Evolutionary conservation across 2,797 vertebrate genomes (phyloP).

Genomic region (Eidolon dupreanum): DNA sequence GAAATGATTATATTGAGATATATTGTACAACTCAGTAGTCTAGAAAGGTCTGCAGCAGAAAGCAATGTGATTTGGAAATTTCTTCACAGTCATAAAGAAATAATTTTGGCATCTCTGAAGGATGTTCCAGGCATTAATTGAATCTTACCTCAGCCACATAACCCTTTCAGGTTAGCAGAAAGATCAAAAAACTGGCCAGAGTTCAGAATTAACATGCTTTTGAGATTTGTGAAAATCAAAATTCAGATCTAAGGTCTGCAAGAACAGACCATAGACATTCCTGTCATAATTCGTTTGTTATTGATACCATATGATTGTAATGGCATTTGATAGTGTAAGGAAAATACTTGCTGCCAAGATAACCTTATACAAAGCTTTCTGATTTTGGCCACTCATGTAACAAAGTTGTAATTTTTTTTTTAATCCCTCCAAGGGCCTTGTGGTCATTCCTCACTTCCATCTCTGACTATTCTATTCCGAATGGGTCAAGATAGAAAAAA

Average conservation of each 20-base stretch:
- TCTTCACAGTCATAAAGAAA: conserved; percentile 70
- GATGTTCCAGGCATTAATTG: conserved; percentile 67
- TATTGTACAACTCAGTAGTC: conserved; percentile 39
- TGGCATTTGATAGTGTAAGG: conserved; percentile 60
- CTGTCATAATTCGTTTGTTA: conserved; percentile 13
- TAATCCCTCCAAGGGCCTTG: conserved; percentile 12
- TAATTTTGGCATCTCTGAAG: conserved; percentile 62
- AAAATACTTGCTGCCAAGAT: conserved; percentile 61
- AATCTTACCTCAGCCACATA: conserved; percentile 58
- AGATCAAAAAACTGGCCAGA: conserved; percentile 57
- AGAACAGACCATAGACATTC: conserved; percentile 37
- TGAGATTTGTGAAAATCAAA: conserved; percentile 59
- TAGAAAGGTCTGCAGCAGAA: conserved; percentile 49
- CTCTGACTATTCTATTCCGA: conserved; percentile 34
- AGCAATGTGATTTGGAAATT: conserved; percentile 59
- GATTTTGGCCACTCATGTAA: conserved; percentile 45
- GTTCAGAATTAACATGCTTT: conserved; percentile 49
- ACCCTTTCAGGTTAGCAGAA: conserved; percentile 63
- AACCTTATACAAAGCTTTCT: conserved; percentile 29
- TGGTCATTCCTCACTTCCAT: conserved; percentile 4
- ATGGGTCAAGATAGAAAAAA: background rate
- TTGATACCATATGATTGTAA: conserved; percentile 75
- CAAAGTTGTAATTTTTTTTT: conserved; percentile 67
- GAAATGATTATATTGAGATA: conserved; percentile 32
- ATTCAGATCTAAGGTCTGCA: conserved; percentile 46